Percentiles rank a stretch among this genome's conserved stretches.
Conservation (phyloP, 2,113 vertebrate species). For the Triplophysa siluroides region DNA sequence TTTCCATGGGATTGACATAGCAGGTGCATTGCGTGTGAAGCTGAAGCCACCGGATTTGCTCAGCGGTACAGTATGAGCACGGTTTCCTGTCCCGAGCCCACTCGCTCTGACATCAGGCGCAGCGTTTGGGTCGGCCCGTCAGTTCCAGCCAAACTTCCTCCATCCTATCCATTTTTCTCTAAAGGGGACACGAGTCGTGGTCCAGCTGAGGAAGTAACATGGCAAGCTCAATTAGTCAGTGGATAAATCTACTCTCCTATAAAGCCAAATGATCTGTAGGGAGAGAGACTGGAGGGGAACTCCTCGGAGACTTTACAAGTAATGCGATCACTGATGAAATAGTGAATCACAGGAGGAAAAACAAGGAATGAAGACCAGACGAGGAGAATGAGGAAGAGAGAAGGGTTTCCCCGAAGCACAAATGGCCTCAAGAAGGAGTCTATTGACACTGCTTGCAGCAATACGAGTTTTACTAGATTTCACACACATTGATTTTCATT, state of each 20-base stretch:
- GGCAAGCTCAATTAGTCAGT: constrained; percentile 53
- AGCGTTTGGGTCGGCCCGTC: background rate
- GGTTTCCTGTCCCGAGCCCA: constrained; percentile 29
- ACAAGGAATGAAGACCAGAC: background rate
- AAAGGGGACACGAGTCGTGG: constrained; percentile 30
- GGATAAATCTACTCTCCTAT: constrained; percentile 45
- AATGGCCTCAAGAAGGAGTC: background rate
- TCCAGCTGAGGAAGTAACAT: constrained; percentile 57
- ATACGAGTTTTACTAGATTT: constrained; percentile 2
- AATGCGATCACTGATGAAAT: constrained; percentile 37
- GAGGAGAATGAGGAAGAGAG: background rate
- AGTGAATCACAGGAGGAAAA: constrained; percentile 37
- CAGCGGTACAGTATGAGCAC: constrained; percentile 27
- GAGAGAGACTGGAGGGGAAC: constrained; percentile 29
- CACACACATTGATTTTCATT: background rate
- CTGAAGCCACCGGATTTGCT: constrained; percentile 2
- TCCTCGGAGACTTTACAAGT: constrained; percentile 43
- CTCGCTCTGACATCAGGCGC: constrained; percentile 24
- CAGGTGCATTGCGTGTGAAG: constrained; percentile 33
- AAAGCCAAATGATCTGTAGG: constrained; percentile 40
- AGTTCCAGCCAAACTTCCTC: constrained; percentile 13
- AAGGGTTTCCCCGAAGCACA: constrained; percentile 29
- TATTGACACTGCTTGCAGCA: background rate
- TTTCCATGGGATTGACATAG: constrained; percentile 33
- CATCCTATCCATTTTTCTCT: constrained; percentile 22